Evolutionary conservation across 2,113 vertebrate genomes (phyloP).

Genomic region (Callipepla squamata): DNA sequence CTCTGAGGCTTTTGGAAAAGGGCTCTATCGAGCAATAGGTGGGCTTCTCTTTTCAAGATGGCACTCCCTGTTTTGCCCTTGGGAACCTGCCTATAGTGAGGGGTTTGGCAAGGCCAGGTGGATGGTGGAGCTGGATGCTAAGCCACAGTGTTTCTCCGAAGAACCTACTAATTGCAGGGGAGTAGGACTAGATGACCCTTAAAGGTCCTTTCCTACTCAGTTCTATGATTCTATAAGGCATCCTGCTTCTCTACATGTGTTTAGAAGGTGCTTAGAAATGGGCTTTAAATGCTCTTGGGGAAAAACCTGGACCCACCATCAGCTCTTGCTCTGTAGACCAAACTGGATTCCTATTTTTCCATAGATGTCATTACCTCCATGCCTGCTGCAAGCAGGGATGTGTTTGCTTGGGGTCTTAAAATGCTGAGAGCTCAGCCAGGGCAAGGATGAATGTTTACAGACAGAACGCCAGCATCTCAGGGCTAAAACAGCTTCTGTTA

Average conservation of each 20-base stretch:
- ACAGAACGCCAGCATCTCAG: neutral
- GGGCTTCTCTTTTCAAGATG: accelerated
- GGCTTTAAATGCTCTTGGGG: neutral
- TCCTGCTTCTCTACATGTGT: neutral
- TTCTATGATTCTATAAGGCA: neutral
- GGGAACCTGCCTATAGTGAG: neutral
- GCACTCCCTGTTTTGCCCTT: neutral
- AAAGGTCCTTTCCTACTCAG: too few relatives aligned
- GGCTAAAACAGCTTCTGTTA: neutral
- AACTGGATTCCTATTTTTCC: neutral
- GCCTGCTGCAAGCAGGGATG: neutral
- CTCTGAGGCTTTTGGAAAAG: neutral
- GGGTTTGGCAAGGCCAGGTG: neutral
- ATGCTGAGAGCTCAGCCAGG: neutral
- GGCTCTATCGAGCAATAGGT: neutral
- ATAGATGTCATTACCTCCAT: neutral
- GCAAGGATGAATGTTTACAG: neutral
- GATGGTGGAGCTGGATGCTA: neutral
- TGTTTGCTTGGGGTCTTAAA: neutral
- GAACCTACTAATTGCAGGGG: too few relatives aligned
- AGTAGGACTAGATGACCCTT: too few relatives aligned
- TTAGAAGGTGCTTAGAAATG: neutral
- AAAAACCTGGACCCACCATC: accelerated
- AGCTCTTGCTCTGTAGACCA: too few relatives aligned
- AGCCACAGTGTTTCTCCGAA: neutral